Evolutionary conservation across 2,113 vertebrate species (phyloP), one percentile per base, ranked within the genome.

Genomic region (Rafetus swinhoei): DNA sequence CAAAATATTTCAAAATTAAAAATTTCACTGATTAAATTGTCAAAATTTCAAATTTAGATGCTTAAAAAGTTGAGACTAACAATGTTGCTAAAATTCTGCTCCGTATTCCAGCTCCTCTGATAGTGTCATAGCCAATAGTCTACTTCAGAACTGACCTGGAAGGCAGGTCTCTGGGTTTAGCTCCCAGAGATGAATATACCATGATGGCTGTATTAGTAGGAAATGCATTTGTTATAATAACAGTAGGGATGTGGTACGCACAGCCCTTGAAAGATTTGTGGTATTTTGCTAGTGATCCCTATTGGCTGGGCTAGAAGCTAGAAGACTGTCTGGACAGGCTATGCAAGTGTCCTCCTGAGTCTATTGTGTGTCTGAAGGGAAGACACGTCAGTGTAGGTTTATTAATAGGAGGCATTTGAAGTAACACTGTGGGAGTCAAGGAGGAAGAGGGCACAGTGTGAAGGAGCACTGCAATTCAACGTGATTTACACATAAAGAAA

Each of bases 21-120:
- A 95, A 95, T 85, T 93, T 97, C 93, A 93, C 92, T 94, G 88
- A 93, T 92, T 45, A 45, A 45, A 45, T 82, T 87, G 93, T 95
- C 91, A 95, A 96, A 96, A 94, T 95, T 95, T 97, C 90, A 95
- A 86, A 94, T 93, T 89, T 60, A 19, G 24, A 95, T 94, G 2
- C 90, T 93, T 95, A 95, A 95, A 82, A 12, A 24, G 45, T 86
- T 0, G 1, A 69, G n/a, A 79, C 80, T 39, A 86, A 85, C 94
- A 50, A 56, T 7, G 16, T 0, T 45, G 45, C 45, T 24, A 90
- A 81, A 57, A 12, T 84, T 81, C 85, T 91, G 52, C 82, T 74
- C 29, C 88, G 32, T 15, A 72, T 74, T 81, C 84, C 90, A 77
- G 60, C 18, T 32, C 62, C 62, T 16, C 3, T 3, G 16, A 29